phyloP scores from a whole-genome alignment of 1,140 invertebrate genomes.

The Drosophila micromelanica region DNA sequence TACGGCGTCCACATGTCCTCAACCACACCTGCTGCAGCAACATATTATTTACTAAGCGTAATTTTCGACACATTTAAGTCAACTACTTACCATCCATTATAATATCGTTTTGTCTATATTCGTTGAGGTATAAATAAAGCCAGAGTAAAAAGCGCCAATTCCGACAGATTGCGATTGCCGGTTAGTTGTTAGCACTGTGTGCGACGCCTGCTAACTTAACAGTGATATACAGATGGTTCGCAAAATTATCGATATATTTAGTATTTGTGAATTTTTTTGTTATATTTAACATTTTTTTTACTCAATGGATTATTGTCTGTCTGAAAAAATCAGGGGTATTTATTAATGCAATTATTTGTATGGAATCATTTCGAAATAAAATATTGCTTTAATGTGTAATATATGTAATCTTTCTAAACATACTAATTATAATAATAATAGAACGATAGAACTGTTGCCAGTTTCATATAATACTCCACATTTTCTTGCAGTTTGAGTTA shows the following conservation, averaged over 20 bases:
- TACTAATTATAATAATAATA: too few relatives aligned
- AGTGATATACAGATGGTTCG: neutral
- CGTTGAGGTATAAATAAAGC: neutral
- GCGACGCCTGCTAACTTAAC: neutral
- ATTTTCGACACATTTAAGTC: neutral
- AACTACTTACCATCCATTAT: conserved; percentile 64
- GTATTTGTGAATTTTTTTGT: neutral
- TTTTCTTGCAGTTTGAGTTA: too few relatives aligned
- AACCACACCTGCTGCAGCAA: conserved; percentile 38
- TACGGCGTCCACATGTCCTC: conserved; percentile 95
- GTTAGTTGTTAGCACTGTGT: conserved; percentile 3
- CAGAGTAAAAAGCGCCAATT: conserved; percentile 59
- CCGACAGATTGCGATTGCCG: conserved; percentile 9
- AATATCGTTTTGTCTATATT: neutral
- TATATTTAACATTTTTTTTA: too few relatives aligned
- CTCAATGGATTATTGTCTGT: too few relatives aligned
- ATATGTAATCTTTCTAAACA: too few relatives aligned
- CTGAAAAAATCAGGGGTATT: too few relatives aligned
- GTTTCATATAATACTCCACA: too few relatives aligned
- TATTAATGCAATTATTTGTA: too few relatives aligned
- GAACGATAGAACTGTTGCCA: too few relatives aligned
- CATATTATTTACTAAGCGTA: neutral
- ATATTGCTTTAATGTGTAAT: too few relatives aligned
- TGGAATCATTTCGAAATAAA: too few relatives aligned
- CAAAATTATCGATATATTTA: too few relatives aligned